phyloP scores from a whole-genome alignment of 2,797 vertebrate species.

The Austrolebias charrua region DNA sequence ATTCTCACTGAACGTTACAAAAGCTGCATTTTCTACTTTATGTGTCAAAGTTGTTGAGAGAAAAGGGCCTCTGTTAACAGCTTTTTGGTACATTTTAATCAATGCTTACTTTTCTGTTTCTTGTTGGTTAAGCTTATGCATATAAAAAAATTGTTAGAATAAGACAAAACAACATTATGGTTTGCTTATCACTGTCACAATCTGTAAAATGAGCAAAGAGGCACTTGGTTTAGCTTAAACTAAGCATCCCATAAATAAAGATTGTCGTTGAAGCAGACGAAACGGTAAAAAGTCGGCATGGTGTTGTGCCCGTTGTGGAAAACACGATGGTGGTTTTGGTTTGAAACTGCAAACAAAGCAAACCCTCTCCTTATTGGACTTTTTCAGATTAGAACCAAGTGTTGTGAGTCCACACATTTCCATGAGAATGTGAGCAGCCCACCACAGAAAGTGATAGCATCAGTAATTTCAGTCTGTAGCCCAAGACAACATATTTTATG shows the following conservation, averaged over 20 bases:
- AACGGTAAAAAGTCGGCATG: too few species aligned
- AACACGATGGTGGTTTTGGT: not conserved
- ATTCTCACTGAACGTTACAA: too few species aligned
- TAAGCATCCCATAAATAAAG: too few species aligned
- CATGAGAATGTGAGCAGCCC: conserved; percentile 1
- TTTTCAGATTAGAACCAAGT: conserved; percentile 2
- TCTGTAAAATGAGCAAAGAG: too few species aligned
- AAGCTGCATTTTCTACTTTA: too few species aligned
- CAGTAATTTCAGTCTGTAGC: conserved; percentile 10
- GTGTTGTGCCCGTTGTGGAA: not conserved
- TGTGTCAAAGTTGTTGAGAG: too few species aligned
- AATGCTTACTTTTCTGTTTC: not conserved
- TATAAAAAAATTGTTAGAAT: not conserved
- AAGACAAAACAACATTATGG: too few species aligned
- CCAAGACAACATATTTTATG: conserved; percentile 9
- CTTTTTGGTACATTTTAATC: too few species aligned
- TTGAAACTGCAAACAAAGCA: not conserved
- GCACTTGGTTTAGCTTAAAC: too few species aligned
- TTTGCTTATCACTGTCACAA: too few species aligned
- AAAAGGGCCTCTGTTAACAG: too few species aligned
- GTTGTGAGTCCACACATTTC: not conserved
- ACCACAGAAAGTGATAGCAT: conserved; percentile 15
- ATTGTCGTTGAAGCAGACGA: too few species aligned
- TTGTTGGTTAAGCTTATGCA: not conserved
- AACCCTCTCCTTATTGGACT: conserved; percentile 3